These are phyloP conservation scores for Poecilia picta DNA, from an alignment of 2,797 vertebrate species.

Conservation along the genomic window DNA sequence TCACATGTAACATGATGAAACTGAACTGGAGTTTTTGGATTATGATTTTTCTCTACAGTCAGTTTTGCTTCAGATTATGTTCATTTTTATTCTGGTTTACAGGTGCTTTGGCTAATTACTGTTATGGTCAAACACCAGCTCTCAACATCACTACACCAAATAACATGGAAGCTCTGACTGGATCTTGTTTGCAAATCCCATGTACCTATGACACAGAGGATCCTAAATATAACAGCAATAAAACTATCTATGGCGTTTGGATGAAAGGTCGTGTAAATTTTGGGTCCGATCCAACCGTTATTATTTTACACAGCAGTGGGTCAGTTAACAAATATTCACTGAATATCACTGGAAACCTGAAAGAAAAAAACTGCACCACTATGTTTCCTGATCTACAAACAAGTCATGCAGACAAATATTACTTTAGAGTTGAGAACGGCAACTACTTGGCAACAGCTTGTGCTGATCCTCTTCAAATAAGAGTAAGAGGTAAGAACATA, in stretches of 20 bases:
- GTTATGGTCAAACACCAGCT: background rate
- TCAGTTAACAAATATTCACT: background rate
- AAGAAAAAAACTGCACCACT: slow-evolving; percentile 55
- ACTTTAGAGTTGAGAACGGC: slow-evolving; percentile 58
- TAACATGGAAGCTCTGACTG: slow-evolving; percentile 2
- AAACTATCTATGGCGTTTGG: slow-evolving; percentile 35
- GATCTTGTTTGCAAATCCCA: slow-evolving; percentile 19
- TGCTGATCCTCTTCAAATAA: slow-evolving; percentile 32
- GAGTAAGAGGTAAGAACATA: slow-evolving; percentile 46
- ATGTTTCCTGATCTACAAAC: slow-evolving; percentile 36
- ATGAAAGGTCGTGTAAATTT: too few species aligned
- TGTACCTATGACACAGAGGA: background rate
- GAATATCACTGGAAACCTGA: slow-evolving; percentile 48
- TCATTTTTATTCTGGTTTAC: background rate
- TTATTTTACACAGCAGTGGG: slow-evolving; percentile 35
- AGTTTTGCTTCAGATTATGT: background rate
- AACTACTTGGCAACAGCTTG: background rate
- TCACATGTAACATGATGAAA: background rate
- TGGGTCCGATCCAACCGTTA: background rate
- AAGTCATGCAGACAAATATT: slow-evolving; percentile 24
- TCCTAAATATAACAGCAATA: rapidly evolving
- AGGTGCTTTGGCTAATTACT: background rate
- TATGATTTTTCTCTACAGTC: background rate
- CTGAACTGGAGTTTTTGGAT: background rate
- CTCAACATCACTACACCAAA: background rate